Conservation (phyloP, 2,888 invertebrate species). For the Sabellastarte sp. region DNA sequence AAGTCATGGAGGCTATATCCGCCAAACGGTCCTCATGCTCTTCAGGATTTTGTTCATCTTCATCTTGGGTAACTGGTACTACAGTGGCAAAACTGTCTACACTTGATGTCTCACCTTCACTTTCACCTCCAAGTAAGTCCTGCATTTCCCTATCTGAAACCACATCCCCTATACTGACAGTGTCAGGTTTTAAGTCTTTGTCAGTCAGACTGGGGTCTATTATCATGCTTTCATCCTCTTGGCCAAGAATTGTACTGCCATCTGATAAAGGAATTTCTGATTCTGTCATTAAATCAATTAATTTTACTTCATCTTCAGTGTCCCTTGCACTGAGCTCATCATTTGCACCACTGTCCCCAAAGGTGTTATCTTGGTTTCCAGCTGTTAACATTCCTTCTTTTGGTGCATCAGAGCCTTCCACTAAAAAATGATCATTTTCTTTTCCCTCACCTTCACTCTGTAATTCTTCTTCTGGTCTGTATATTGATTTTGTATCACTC, state of each 20-base stretch:
- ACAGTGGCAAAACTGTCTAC: slow-evolving; percentile 59
- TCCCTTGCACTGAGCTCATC: background rate
- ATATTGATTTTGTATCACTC: slow-evolving; percentile 39
- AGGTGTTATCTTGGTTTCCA: background rate
- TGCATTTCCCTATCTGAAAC: slow-evolving; percentile 7
- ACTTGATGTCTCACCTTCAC: slow-evolving; percentile 51
- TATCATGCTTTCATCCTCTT: too few relatives aligned
- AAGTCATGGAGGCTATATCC: slow-evolving; percentile 62
- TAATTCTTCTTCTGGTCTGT: slow-evolving; percentile 28
- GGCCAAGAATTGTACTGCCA: too few relatives aligned
- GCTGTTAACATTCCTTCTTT: background rate
- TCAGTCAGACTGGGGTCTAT: too few relatives aligned
- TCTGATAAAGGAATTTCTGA: too few relatives aligned
- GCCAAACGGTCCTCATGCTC: slow-evolving; percentile 57
- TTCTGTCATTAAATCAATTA: too few relatives aligned
- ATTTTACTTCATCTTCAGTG: background rate
- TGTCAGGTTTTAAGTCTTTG: too few relatives aligned
- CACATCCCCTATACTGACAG: slow-evolving; percentile 7
- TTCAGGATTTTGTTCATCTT: slow-evolving; percentile 30
- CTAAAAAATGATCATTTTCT: slow-evolving; percentile 34
- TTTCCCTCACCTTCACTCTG: slow-evolving; percentile 51
- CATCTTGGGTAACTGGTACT: slow-evolving; percentile 47
- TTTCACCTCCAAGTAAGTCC: slow-evolving; percentile 11
- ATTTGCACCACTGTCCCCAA: too few relatives aligned
- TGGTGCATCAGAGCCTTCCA: slow-evolving; percentile 12